A percentile compares a stretch with the other conserved stretches of the same genome.
phyloP scores from a whole-genome alignment of 2,797 vertebrate species.

The Coracias cyanogaster region DNA sequence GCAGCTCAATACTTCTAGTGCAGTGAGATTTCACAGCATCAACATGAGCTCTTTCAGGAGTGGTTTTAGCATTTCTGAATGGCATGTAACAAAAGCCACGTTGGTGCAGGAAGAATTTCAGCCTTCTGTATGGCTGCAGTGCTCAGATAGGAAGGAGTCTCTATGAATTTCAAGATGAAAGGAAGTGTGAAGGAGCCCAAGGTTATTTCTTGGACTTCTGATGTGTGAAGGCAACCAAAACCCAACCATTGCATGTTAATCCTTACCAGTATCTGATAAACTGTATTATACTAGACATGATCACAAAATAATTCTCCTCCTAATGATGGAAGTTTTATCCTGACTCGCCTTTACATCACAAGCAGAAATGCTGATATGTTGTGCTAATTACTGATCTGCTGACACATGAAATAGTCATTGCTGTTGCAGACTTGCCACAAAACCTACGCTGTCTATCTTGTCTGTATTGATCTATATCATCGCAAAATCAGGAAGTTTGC shows the following conservation, averaged over 20 bases:
- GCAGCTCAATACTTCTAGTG: background rate
- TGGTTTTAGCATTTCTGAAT: background rate
- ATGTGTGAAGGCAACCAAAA: background rate
- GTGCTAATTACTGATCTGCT: background rate
- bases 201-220: background rate
- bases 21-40: background rate
- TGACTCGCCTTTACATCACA: background rate
- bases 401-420: background rate
- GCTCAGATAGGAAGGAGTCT: background rate
- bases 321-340: background rate
- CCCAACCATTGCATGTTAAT: background rate
- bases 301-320: background rate
- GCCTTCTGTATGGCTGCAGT: background rate
- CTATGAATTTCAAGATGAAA: background rate
- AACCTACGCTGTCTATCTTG: no score
- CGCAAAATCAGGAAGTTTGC: background rate
- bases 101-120: background rate
- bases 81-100: fast-evolving
- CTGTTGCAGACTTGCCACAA: background rate
- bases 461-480: no score
- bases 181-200: background rate
- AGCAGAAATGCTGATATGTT: background rate
- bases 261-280: background rate
- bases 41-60: background rate
- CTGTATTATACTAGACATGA: background rate